phyloP scores from a whole-genome alignment of 2,113 vertebrate genomes.

The Phodopus roborovskii region DNA sequence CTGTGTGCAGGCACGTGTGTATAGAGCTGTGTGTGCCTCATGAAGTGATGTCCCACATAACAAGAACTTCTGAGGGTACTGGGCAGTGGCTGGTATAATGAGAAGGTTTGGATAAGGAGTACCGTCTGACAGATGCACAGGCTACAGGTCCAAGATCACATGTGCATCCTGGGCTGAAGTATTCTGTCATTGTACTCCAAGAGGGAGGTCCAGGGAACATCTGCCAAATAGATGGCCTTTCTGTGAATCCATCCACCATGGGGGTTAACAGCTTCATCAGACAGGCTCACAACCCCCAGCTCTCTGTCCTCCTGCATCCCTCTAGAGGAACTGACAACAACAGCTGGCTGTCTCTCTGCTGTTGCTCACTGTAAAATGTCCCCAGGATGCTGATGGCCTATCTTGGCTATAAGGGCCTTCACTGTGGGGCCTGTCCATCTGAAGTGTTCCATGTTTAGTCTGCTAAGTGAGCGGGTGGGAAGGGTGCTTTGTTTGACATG shows the following conservation, averaged over 20 bases:
- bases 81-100: no score
- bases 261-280: no score
- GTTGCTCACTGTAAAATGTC: background rate
- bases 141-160: rapidly evolving
- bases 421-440: rapidly evolving
- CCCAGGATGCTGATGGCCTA: background rate
- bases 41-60: rapidly evolving
- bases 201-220: background rate
- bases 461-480: rapidly evolving
- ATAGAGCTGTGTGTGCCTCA: no score
- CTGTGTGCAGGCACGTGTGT: background rate
- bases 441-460: no score
- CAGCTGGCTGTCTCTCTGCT: background rate
- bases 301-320: background rate
- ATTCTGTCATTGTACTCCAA: background rate
- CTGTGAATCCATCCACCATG: background rate
- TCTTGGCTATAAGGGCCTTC: no score
- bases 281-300: background rate
- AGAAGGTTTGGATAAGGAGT: no score
- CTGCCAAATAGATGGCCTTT: rapidly evolving
- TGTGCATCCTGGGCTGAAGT: no score
- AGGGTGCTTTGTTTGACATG: background rate
- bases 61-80: background rate
- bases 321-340: background rate
- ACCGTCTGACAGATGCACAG: background rate